Evolutionary conservation across 2,888 invertebrate genomes (phyloP), one percentile per base, ranked within the genome.

Genomic region (Mellilla xanthometata): DNA sequence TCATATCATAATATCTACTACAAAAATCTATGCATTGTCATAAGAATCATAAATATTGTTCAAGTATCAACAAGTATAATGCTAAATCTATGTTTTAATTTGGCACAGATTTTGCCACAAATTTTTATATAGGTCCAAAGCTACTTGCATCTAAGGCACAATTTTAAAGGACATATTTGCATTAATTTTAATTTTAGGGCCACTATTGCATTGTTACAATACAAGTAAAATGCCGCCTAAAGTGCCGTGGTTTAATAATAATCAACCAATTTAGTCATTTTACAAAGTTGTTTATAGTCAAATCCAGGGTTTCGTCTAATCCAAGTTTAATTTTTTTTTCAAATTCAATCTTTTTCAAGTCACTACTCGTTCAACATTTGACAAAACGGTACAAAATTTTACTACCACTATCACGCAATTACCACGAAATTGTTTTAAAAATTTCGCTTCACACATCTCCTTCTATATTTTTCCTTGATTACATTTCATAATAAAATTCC

Each of bases 91-190:
- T 13, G 50, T 54, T 56, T 61, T 61, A 45, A 56, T 78, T 84
- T 82, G 84, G 81, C 83, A 82, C 81, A 63, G 47, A 56, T 42
- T 68, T 71, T 71, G 78, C 76, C 78, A 66, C 71, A n/a, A 27
- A 19, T 33, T 39, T 47, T 62, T 54, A 56, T 57, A 65, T 52
- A 60, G 48, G 58, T 67, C 67, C 72, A 62, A 68, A 66, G 57
- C 63, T 56, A 63, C 63, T 74, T 75, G 82, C 77, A 68, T 78
- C 81, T 83, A 84, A 84, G 84, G 84, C 84, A 84, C 84, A 72
- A 71, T 67, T 68, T 68, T 54, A 68, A 76, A 67, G 75, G 76
- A 70, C 33, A 41, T 7, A 72, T 60, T 51, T 19, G 15, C 15
- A 19, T 19, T 19, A 1, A 19, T 19, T 19, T 19, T 19, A 19